phyloP scores from a whole-genome alignment of 2,797 vertebrate genomes.

The Novumbra hubbsi region DNA sequence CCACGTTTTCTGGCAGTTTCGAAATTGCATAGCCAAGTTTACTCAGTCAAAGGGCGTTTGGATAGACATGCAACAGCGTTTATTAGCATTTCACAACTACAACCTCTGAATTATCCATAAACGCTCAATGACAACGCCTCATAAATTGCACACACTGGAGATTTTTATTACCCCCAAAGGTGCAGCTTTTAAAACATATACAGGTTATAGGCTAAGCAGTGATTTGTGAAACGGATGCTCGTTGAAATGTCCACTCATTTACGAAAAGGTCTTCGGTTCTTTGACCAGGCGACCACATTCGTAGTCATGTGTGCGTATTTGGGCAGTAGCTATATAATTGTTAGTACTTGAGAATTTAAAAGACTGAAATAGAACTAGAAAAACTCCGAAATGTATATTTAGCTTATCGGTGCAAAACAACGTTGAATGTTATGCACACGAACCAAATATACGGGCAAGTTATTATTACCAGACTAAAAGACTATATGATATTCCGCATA shows the following conservation, averaged over 20 bases:
- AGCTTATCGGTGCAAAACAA: not conserved
- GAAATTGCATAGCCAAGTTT: not conserved
- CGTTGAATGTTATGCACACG: not conserved
- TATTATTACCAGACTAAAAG: not conserved
- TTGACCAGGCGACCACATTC: not conserved
- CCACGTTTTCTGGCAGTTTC: not conserved
- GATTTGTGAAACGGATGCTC: not conserved
- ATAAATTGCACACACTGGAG: not conserved
- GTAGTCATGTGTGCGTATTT: not conserved
- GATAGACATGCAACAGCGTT: not conserved
- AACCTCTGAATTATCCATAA: not conserved
- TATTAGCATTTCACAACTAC: not conserved
- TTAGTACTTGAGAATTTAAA: no score
- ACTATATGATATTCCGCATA: not conserved
- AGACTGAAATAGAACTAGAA: not conserved
- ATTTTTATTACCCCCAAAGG: not conserved
- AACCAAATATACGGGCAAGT: not conserved
- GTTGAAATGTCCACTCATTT: not conserved
- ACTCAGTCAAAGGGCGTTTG: not conserved
- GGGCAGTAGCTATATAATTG: not conserved
- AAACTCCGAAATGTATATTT: not conserved
- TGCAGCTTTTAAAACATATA: not conserved
- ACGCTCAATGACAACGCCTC: not conserved
- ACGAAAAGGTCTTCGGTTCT: not conserved
- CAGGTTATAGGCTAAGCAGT: not conserved